These are phyloP conservation scores for Cyrtodaria siliqua DNA, from an alignment of 2,888 invertebrate genomes.

Conservation along the genomic window DNA sequence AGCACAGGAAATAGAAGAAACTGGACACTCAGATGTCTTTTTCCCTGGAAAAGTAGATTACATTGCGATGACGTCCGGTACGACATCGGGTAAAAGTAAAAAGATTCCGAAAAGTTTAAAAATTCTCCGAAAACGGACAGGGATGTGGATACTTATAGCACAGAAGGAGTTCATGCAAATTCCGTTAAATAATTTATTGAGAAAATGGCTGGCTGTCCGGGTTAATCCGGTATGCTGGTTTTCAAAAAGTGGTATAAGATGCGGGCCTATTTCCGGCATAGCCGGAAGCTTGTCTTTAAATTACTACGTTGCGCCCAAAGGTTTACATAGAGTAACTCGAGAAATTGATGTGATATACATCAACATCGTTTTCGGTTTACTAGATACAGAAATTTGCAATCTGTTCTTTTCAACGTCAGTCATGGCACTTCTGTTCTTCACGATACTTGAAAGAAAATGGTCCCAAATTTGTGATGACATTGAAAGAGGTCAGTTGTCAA, in stretches of 20 bases:
- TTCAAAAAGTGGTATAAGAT: constrained; percentile 42
- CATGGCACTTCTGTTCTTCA: constrained; percentile 50
- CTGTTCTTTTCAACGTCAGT: constrained; percentile 51
- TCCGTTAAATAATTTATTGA: constrained; percentile 40
- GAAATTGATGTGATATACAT: constrained; percentile 54
- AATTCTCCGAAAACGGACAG: constrained; percentile 25
- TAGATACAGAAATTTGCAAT: constrained; percentile 43
- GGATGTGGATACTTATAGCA: constrained; percentile 29
- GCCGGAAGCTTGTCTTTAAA: constrained; percentile 37
- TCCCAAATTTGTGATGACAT: constrained; percentile 52
- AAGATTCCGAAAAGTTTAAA: constrained; percentile 50
- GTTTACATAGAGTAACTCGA: background rate
- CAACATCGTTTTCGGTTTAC: constrained; percentile 56
- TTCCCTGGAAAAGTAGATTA: constrained; percentile 60
- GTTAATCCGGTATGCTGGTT: constrained; percentile 14
- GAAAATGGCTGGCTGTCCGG: constrained; percentile 44
- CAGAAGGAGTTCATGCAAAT: constrained; percentile 41
- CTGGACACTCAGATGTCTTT: constrained; percentile 48
- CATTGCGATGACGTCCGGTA: constrained; percentile 61
- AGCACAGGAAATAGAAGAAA: constrained; percentile 20
- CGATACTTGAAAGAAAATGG: constrained; percentile 56
- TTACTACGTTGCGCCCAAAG: constrained; percentile 37
- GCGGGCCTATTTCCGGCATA: constrained; percentile 54
- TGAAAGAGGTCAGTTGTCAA: constrained; percentile 41
- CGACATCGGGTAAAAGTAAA: constrained; percentile 55